Base-by-base conservation (phyloP, 2,888 invertebrate genomes). In the Diadegma fenestrale region DNA sequence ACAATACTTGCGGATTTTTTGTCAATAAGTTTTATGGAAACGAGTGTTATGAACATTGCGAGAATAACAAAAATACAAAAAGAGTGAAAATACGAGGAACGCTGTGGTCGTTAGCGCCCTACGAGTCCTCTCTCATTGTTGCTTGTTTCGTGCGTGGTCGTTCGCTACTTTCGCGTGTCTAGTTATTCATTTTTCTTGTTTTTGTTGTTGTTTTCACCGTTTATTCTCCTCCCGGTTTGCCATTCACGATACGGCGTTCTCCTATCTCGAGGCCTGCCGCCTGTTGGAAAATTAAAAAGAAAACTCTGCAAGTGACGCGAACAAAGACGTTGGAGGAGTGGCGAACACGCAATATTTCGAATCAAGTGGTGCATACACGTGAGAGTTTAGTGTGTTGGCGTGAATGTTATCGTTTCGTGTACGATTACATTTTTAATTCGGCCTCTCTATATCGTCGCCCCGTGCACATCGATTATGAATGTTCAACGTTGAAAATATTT, bases 141-240 rank as follows among this genome's bases (percentile, higher is more conserved):
- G 66, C 14, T 26, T 17, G 51, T 26, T 41, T 41, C 78, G 48
- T 68, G 45, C 75, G 68, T 69, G 79, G 79, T 71, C 37, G 61
- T 63, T 68, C 79, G 51, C 71, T 76, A 64, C 48, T 69, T 75
- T 83, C 73, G 66, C 79, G 73, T 79, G 83, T 30, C 26, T 58
- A 63, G 68, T 54, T 54, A 33, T 30, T 69, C 41, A 0, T 12
- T 43, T 68, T 68, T 69, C 41, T 0, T 12, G 43, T 68, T 68
- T 14, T 51, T 51, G 22, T 58, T 26, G 26, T 58, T 48, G 45
- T 48, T 58, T 58, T 26, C 58, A 58, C 26, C 26, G 58, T 69
- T 58, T 73, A 22, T 51, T 19, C 26, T 8, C 41, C 51, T 5
- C 17, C 17, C 26, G 14, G 14, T 43, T 22, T 73, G 22, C 7